phyloP scores from a whole-genome alignment of 2,888 invertebrate genomes.

The Diaprepes abbreviatus region DNA sequence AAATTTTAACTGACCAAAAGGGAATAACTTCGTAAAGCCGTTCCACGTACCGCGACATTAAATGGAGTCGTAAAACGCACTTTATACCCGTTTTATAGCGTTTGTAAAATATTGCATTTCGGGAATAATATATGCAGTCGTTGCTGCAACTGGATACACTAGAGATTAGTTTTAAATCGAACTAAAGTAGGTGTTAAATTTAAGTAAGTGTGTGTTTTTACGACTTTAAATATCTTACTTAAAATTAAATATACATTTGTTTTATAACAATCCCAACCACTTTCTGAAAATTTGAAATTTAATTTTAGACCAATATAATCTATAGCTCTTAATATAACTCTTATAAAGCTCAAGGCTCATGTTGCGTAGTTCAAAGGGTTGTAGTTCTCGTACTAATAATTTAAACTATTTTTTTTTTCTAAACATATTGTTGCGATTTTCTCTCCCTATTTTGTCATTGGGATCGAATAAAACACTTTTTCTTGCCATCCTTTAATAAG shows the following conservation, averaged over 20 bases:
- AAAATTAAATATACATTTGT: constrained; percentile 13
- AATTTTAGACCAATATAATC: too few species aligned
- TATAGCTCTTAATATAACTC: too few species aligned
- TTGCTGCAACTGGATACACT: constrained; percentile 48
- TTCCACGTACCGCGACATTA: constrained; percentile 68
- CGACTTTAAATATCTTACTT: constrained; percentile 19
- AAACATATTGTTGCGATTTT: too few species aligned
- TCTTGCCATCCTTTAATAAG: too few species aligned
- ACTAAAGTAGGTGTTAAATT: constrained; percentile 44
- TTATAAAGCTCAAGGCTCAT: too few species aligned
- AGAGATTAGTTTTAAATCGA: constrained; percentile 46
- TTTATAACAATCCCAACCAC: not conserved
- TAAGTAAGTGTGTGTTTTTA: constrained; percentile 33
- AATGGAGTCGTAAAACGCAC: constrained; percentile 68
- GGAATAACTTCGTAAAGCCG: constrained; percentile 65
- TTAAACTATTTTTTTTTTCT: too few species aligned
- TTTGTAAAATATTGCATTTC: constrained; percentile 70
- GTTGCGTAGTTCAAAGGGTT: too few species aligned
- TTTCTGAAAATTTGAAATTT: too few species aligned
- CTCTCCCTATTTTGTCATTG: too few species aligned
- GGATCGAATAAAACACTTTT: too few species aligned
- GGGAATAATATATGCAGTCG: constrained; percentile 68
- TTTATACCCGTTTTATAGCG: constrained; percentile 69
- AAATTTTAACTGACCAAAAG: constrained; percentile 69
- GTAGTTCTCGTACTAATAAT: too few species aligned